A percentile compares a stretch with the other conserved stretches of the same genome.
Conservation (phyloP, 2,113 vertebrate species). For the Oxyruncus cristatus region DNA sequence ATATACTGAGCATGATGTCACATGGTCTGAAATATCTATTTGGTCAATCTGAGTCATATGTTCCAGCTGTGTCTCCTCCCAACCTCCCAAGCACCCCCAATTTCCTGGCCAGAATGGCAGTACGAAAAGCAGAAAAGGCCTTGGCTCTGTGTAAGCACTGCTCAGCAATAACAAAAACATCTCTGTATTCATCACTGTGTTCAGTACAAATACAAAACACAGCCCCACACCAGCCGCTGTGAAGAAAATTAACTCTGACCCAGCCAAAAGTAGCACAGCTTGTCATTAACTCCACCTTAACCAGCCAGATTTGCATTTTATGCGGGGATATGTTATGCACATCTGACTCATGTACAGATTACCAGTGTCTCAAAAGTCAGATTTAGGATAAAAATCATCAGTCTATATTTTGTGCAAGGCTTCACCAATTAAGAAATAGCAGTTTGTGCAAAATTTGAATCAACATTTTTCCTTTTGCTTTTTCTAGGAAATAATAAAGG, state of each 20-base stretch:
- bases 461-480: not conserved
- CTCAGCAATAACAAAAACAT: not conserved
- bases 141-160: not conserved
- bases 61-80: not conserved
- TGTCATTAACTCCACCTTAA: not conserved
- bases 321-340: not conserved
- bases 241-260: not conserved
- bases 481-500: not conserved
- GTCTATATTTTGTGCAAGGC: not conserved
- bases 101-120: rapidly evolving
- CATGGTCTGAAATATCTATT: not conserved
- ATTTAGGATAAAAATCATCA: not conserved
- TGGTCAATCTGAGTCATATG: not conserved
- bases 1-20: not conserved
- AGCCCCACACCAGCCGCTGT: not conserved
- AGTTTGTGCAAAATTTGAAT: not conserved
- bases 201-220: not conserved
- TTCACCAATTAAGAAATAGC: not conserved
- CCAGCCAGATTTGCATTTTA: not conserved
- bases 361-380: not conserved
- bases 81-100: rapidly evolving
- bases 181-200: not conserved
- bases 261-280: not conserved
- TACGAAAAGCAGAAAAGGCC: not conserved
- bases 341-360: not conserved